phyloP scores from a whole-genome alignment of 2,113 vertebrate genomes.

The Picathartes gymnocephalus region DNA sequence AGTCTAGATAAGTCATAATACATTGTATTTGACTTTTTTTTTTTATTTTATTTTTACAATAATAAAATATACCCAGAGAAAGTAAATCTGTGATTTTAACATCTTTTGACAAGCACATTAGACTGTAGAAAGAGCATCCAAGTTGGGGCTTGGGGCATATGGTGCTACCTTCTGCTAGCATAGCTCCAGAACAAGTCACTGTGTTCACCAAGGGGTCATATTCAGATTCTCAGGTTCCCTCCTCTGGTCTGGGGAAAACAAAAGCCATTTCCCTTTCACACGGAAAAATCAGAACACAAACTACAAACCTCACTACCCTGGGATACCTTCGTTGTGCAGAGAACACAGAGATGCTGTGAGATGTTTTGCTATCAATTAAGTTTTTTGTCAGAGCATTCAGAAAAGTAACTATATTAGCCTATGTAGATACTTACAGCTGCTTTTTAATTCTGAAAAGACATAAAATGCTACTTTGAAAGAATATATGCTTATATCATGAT shows the following conservation, averaged over 20 bases:
- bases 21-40: neutral
- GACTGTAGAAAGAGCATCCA: conserved; percentile 91
- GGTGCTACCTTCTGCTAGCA: conserved; percentile 88
- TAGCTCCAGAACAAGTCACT: conserved; percentile 81
- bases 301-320: neutral
- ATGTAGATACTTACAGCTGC: neutral
- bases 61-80: conserved; percentile 61
- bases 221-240: conserved; percentile 76
- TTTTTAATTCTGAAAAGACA: neutral
- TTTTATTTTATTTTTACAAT: conserved; percentile 46
- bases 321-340: neutral
- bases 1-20: neutral
- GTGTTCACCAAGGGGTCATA: conserved; percentile 77
- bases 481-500: neutral
- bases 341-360: neutral
- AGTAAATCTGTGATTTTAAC: conserved; percentile 84
- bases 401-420: neutral
- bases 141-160: conserved; percentile 88
- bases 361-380: neutral
- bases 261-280: neutral
- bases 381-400: neutral
- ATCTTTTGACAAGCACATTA: conserved; percentile 95
- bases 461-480: neutral
- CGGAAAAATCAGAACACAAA: neutral
- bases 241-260: conserved; percentile 52